Conservation (phyloP, 2,113 vertebrate genomes). For the Zosterops hypoxanthus region DNA sequence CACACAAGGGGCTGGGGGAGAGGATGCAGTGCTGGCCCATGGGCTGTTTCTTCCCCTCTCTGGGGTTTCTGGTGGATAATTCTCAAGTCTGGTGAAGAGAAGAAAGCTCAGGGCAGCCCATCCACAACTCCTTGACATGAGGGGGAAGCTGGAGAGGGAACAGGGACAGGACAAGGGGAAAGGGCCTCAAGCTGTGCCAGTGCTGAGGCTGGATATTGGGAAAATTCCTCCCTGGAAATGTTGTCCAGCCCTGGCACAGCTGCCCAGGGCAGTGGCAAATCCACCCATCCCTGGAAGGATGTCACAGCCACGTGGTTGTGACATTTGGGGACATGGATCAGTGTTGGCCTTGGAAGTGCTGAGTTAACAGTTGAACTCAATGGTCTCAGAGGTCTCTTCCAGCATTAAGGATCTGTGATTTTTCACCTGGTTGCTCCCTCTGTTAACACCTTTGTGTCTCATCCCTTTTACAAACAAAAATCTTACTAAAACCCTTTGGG, state of each 20-base stretch:
- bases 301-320: background rate
- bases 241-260: background rate
- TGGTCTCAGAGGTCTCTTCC: background rate
- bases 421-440: background rate
- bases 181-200: accelerated
- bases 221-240: background rate
- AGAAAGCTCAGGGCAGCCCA: background rate
- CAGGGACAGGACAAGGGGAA: background rate
- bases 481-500: background rate
- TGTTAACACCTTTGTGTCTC: background rate
- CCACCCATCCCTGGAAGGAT: background rate
- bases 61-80: accelerated
- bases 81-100: background rate
- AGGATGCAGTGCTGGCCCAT: accelerated
- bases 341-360: background rate
- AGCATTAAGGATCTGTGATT: background rate
- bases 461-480: background rate
- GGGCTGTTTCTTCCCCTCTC: background rate
- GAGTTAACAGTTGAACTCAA: accelerated
- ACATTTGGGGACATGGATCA: accelerated
- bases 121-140: background rate
- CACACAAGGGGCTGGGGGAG: accelerated
- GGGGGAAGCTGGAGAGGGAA: accelerated
- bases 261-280: background rate
- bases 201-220: background rate